Evolutionary conservation across 2,797 vertebrate species (phyloP), one percentile per base, ranked within the genome.

Genomic region (Geotria australis): DNA sequence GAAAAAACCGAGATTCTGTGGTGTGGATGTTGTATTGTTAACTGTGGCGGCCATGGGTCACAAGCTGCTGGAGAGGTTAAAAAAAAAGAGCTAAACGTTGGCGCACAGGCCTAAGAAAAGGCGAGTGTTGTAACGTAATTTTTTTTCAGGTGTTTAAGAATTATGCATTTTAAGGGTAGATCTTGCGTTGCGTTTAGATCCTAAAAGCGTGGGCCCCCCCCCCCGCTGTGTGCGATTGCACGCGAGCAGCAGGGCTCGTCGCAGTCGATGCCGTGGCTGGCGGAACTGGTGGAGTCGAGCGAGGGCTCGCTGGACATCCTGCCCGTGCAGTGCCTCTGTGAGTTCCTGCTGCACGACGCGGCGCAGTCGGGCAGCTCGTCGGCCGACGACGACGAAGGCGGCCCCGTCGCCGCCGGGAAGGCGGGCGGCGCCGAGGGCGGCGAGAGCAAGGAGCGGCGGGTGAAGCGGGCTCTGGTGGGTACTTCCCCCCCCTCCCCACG

Each of bases 211-310:
- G n/a, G n/a, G n/a, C n/a, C n/a, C n/a, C n/a, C n/a, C n/a, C n/a
- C n/a, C n/a, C n/a, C n/a, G n/a, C n/a, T n/a, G n/a, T 38, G 24
- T 38, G 24, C 24, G n/a, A n/a, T 11, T 15, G 12, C 2, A 14
- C 38, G 5, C 38, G 13, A 46, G 8, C 24, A 15, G 5, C 58
- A 96, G 91, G 85, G 85, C 7, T 98, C 89, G 1, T 98, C 91
- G 0, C 91, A 98, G 70, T 96, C 91, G 57, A 98, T 98, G 89
- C 91, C 91, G 0, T 98, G 91, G 91, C 68, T 98, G 65, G 91
- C 91, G 1, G 91, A 98, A 63, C 68, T 98, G 63, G 91, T 96
- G 57, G 86, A 95, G 70, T 94, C 89, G 63, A 95, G 88, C 0
- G 89, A 96, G 64, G 91, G 91, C 2, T 98, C 91, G 47, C 68